phyloP scores from a whole-genome alignment of 2,888 invertebrate genomes.

The Agrochola circellaris region DNA sequence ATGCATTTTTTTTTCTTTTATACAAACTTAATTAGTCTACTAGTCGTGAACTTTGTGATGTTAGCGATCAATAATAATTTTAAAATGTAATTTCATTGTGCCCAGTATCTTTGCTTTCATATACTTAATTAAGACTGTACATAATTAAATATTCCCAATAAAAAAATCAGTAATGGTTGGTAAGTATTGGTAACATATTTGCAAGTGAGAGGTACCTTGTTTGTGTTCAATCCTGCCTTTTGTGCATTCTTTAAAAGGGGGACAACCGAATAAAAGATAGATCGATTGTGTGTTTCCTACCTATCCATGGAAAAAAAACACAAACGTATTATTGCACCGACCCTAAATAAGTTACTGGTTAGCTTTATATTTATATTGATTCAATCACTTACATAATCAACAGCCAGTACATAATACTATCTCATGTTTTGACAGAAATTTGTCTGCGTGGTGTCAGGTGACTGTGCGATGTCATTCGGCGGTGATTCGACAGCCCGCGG shows the following conservation, averaged over 20 bases:
- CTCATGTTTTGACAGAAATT: slow-evolving; percentile 68
- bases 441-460: slow-evolving; percentile 70
- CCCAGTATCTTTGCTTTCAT: background rate
- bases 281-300: background rate
- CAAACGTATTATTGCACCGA: background rate
- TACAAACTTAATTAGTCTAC: slow-evolving; percentile 6
- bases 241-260: background rate
- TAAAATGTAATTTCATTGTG: background rate
- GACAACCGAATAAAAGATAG: background rate
- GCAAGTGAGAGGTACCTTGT: background rate
- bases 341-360: no score
- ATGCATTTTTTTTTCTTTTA: background rate
- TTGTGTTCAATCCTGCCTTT: background rate
- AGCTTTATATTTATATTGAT: background rate
- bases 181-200: background rate
- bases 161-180: background rate
- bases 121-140: background rate
- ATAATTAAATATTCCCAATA: no score
- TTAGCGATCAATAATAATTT: background rate
- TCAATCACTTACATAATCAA: background rate
- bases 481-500: slow-evolving; percentile 64
- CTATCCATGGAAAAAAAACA: background rate
- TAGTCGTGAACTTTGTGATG: background rate
- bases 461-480: slow-evolving; percentile 68
- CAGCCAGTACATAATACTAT: background rate